These are phyloP conservation scores for Epsilonema sp. DNA, from an alignment of 2,888 invertebrate species.

Conservation along the genomic window DNA sequence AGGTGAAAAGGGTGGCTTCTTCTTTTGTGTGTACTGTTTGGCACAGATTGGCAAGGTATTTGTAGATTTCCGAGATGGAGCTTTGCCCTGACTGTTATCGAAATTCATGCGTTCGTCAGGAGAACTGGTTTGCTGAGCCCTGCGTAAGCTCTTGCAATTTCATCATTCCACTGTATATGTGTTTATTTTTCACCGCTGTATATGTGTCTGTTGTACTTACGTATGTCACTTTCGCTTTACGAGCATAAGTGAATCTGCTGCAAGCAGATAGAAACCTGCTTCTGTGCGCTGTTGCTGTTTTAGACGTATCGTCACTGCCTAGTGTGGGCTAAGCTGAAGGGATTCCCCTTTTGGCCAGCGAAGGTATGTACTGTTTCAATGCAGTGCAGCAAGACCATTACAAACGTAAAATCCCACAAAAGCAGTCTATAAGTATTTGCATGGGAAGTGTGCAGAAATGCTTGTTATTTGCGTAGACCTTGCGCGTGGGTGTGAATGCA, in stretches of 20 bases:
- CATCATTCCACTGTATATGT: no score
- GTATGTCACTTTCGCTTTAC: no score
- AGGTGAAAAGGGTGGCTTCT: constrained; percentile 32
- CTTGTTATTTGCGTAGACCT: constrained; percentile 8
- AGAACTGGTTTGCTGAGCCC: constrained; percentile 74
- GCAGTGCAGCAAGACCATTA: no score
- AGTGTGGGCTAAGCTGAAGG: constrained; percentile 89
- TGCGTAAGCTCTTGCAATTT: constrained; percentile 46
- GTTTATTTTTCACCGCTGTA: no score
- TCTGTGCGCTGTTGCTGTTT: constrained; percentile 13
- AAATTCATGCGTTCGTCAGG: constrained; percentile 55
- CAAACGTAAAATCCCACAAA: no score
- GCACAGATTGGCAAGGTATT: no score
- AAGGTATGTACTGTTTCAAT: no score
- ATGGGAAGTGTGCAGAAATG: not conserved
- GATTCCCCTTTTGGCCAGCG: constrained; percentile 92
- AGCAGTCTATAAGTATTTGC: no score
- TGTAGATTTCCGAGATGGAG: constrained; percentile 60
- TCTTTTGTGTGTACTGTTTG: not conserved
- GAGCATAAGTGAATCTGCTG: no score
- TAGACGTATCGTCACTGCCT: constrained; percentile 59
- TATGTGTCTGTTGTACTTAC: no score
- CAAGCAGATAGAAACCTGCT: no score
- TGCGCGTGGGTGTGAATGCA: constrained; percentile 18
- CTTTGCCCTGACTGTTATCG: constrained; percentile 77